These are phyloP conservation scores for Heliconius erato DNA, from an alignment of 2,888 invertebrate species.

Conservation along the genomic window DNA sequence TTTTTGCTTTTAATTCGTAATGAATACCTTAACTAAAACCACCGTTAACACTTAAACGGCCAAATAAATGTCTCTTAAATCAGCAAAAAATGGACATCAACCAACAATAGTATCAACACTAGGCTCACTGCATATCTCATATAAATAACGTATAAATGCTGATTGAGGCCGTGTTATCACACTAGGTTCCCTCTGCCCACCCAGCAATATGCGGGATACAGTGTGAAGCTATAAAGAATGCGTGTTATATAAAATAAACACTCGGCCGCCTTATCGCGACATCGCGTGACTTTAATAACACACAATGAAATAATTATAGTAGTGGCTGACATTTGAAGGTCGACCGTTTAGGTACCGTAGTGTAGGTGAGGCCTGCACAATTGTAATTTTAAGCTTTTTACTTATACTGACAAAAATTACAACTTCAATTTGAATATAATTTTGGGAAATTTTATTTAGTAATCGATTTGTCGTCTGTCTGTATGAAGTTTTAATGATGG, in stretches of 20 bases:
- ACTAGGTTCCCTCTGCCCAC: neutral
- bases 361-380: conserved; percentile 22
- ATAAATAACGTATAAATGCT: too few relatives aligned
- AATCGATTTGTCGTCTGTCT: neutral
- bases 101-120: too few relatives aligned
- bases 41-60: too few relatives aligned
- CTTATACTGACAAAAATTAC: neutral
- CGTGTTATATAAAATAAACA: neutral
- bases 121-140: too few relatives aligned
- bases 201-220: neutral
- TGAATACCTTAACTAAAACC: too few relatives aligned
- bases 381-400: neutral
- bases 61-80: too few relatives aligned
- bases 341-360: conserved; percentile 24
- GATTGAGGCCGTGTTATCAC: neutral
- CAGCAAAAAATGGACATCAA: too few relatives aligned
- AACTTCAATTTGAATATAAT: conserved; percentile 8
- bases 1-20: too few relatives aligned
- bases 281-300: conserved; percentile 45
- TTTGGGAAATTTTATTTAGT: conserved; percentile 11
- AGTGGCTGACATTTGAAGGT: conserved; percentile 35
- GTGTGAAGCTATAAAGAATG: neutral
- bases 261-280: conserved; percentile 3
- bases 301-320: conserved; percentile 43
- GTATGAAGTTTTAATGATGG: neutral